phyloP scores from a whole-genome alignment of 2,888 invertebrate species.

The Nephrocerus scutellatus region DNA sequence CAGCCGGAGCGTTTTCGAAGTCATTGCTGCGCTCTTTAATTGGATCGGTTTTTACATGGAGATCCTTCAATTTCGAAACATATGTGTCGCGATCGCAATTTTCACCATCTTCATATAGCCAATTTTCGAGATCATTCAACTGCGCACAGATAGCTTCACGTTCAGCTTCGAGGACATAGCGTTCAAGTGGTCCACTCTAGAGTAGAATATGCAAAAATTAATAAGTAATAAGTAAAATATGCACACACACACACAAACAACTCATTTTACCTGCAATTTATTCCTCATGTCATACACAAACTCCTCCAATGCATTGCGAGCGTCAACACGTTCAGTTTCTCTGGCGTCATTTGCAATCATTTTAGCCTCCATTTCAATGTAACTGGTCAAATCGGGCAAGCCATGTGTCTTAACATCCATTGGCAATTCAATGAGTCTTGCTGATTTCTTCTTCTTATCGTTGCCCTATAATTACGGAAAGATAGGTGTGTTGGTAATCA shows the following conservation, averaged over 20 bases:
- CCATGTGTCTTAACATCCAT: conserved; percentile 72
- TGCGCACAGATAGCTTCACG: conserved; percentile 56
- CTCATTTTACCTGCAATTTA: conserved; percentile 56
- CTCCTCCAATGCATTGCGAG: conserved; percentile 95
- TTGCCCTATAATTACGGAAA: conserved; percentile 44
- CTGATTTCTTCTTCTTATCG: conserved; percentile 70
- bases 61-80: conserved; percentile 55
- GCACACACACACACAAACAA: background rate
- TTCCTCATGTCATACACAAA: conserved; percentile 95
- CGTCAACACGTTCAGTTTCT: conserved; percentile 92
- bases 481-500: too few relatives aligned
- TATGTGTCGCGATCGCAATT: conserved; percentile 73
- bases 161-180: conserved; percentile 68
- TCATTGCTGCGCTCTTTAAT: conserved; percentile 78
- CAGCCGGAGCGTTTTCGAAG: conserved; percentile 68
- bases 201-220: too few relatives aligned
- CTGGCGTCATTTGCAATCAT: conserved; percentile 81
- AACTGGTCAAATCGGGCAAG: conserved; percentile 64
- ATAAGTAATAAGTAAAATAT: too few relatives aligned
- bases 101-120: conserved; percentile 95
- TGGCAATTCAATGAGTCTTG: conserved; percentile 77
- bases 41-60: conserved; percentile 78
- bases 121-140: conserved; percentile 83
- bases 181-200: conserved; percentile 66
- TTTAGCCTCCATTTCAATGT: conserved; percentile 74